Base-by-base conservation (phyloP, 1,140 invertebrate genomes). In the Drosophila pandora region DNA sequence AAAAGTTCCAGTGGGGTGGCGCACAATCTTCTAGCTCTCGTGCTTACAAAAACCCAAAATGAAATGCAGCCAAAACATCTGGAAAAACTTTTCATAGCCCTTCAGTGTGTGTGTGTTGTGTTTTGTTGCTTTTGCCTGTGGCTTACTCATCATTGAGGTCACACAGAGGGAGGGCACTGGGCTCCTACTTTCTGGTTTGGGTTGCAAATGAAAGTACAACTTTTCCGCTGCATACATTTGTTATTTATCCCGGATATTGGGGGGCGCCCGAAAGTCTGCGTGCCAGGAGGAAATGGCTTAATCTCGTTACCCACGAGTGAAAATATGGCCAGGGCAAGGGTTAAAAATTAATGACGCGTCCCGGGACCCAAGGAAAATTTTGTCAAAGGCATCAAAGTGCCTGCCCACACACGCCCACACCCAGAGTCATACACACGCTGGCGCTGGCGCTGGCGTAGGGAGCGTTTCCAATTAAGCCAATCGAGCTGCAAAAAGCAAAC, bases 311-410 rank as follows among this genome's bases (percentile, higher is more conserved):
- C 55, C 23, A 12, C 65, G 65, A 70, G 54, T 28, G 68, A 23
- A 71, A 69, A 63, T 53, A 73, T 73, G 50, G 57, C 68, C 37
- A 22, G 43, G 43, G 52, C 47, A 64, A 59, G 37, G 63, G 81
- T 81, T 81, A 85, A 80, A 84, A 81, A 77, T 87, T 85, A 84
- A 85, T 85, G 74, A 71, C 65, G 61, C 71, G 49, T 79, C 64
- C 37, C 50, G 34, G 68, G 21, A 67, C 45, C 49, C 70, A 72
- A 32, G 32, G 62, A 57, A 58, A 79, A 79, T 59, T 50, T 67
- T 85, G 63, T 85, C 73, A 84, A 77, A 84, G 57, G 70, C 59
- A 55, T 63, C 63, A 74, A 69, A 68, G 65, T 68, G 52, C 65
- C 63, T 32, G 34, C 62, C 67, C 50, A 67, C 65, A 55, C 41